Evolutionary conservation across 2,888 invertebrate species (phyloP), one percentile per base, ranked within the genome.

Genomic region (Tenthredo scrophulariae): DNA sequence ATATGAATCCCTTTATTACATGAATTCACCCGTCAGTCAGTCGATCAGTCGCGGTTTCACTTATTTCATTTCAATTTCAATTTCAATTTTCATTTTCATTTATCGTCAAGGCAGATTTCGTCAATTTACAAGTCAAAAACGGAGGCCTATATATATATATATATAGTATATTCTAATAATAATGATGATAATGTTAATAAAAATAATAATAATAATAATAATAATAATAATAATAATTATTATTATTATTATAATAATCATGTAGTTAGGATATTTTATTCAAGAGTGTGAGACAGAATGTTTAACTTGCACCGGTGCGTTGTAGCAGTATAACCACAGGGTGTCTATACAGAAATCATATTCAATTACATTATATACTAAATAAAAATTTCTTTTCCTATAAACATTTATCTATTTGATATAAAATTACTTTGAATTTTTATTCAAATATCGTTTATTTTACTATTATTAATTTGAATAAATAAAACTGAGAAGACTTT

Each of bases 1-100:
- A 26, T 62, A 26, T 62, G 26, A 62, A 62, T 62, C 62, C 26
- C 26, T 26, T 62, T 62, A 62, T 62, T 62, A 62, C 26, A 62
- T 26, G 62, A 26, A 62, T 62, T 62, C 62, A 62, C 26, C 62
- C 26, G 26, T 62, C 62, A 62, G 62, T 62, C 62, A 62, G 62
- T 62, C 26, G 26, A 26, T 62, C 26, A 62, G 62, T 62, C 62
- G 26, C 62, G 62, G 13, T 26, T 62, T 62, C 62, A 62, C 26
- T 62, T 62, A 62, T 62, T 62, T 62, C 10, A 22, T 22, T 22
- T 62, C 62, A 26, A 26, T 62, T 62, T 22, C 22, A 26, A 18
- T 54, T 54, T 15, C 54, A 54, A 54, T 54, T 50, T 50, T 4
- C 3, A 58, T 54, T 50, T 50, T 13, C 3, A 58, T 62, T 62